These are phyloP conservation scores for Adineta ricciae DNA, from an alignment of 2,888 invertebrate genomes.

Conservation along the genomic window DNA sequence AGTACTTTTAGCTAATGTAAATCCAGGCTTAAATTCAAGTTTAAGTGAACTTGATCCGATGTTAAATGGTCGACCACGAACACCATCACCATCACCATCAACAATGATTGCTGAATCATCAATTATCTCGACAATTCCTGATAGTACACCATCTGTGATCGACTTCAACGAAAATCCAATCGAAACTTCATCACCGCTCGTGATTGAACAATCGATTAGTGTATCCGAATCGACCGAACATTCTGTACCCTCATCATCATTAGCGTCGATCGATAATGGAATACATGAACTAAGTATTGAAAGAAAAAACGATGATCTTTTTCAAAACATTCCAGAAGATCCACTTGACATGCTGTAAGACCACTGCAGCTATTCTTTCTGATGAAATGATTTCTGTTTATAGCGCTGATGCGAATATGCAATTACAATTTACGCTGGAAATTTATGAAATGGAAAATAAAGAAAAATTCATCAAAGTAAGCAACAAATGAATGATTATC, in stretches of 20 bases:
- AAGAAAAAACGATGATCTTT: background rate
- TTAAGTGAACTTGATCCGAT: slow-evolving; percentile 15
- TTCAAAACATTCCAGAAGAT: background rate
- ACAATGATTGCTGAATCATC: background rate
- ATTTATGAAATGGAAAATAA: background rate
- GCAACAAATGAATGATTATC: background rate
- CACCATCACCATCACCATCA: background rate
- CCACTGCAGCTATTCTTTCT: background rate
- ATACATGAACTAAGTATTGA: background rate
- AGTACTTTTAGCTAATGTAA: background rate
- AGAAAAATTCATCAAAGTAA: slow-evolving; percentile 7
- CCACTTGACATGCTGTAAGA: background rate
- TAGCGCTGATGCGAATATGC: slow-evolving; percentile 7
- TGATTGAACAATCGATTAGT: background rate
- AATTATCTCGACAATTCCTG: background rate
- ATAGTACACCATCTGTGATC: background rate
- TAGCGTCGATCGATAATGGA: background rate
- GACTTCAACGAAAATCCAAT: background rate
- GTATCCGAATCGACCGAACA: background rate
- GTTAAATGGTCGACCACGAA: background rate
- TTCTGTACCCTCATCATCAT: background rate
- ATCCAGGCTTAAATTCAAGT: background rate
- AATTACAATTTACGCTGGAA: background rate
- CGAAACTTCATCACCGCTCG: background rate
- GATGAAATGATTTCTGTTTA: background rate